phyloP scores from a whole-genome alignment of 2,888 invertebrate species.

The Noctua janthe region DNA sequence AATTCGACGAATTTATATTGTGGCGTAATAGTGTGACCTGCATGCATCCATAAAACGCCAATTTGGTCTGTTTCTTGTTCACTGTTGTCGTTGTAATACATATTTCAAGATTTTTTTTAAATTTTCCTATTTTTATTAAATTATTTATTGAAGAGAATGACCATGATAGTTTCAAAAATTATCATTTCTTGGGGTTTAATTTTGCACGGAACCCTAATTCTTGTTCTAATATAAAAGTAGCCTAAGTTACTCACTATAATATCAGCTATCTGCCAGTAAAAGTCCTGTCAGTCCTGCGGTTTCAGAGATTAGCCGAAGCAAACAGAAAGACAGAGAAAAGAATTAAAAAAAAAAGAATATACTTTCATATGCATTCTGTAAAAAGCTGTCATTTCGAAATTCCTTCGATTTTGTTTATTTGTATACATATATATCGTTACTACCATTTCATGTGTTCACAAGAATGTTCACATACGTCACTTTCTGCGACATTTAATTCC shows the following conservation, averaged over 20 bases:
- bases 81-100: no score
- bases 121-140: no score
- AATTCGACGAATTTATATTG: no score
- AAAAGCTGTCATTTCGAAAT: background rate
- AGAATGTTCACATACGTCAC: constrained; percentile 9
- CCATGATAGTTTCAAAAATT: no score
- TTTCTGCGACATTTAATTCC: constrained; percentile 16
- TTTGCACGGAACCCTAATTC: background rate
- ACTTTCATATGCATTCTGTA: background rate
- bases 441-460: background rate
- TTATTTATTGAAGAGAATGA: no score
- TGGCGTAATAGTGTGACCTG: no score
- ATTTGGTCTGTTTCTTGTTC: no score
- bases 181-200: no score
- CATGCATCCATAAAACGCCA: no score
- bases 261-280: background rate
- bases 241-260: background rate
- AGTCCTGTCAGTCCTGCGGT: background rate
- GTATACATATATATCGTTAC: background rate
- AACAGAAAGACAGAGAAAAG: no score
- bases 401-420: background rate
- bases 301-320: background rate
- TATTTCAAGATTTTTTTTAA: no score
- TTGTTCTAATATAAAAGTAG: background rate
- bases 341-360: no score